Base-by-base conservation (phyloP, 2,888 invertebrate species). In the Sicus ferrugineus region DNA sequence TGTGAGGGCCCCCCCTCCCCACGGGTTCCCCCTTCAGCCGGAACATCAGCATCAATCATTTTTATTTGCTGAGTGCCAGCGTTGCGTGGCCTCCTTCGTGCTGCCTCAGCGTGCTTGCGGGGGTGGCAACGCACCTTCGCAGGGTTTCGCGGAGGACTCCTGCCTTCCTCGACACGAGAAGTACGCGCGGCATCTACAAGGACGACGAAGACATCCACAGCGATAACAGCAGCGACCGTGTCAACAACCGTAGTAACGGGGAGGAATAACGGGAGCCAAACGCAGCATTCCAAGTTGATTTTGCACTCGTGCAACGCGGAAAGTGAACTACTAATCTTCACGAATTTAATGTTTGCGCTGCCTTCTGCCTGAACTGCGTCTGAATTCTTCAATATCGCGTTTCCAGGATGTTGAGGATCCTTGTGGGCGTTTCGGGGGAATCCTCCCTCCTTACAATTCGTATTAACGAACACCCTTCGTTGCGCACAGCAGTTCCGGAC, bases 41-140 rank as follows among this genome's bases (percentile, higher is more conserved):
- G 67, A 74, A 75, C 78, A 79, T 79, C 79, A 80, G 77, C 80
- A 80, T 80, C 80, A 80, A 80, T 80, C 81, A 80, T 80, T 80
- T 80, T 80, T 80, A 80, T 80, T 80, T 79, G 80, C 80, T 76
- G 76, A 78, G 78, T 76, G 77, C 77, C 80, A 78, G 78, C 78
- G 80, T 56, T 78, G 77, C 31, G 42, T 52, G 59, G 38, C 46
- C 67, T 58, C 48, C 28, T 42, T 48, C 54, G 52, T 14, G 23
- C 66, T 56, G n/a, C 9, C 42, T 9, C 50, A 1, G 1, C 23
- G 50, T 23, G 19, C 3, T 9, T n/a, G 21, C 6, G 21, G 23
- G 14, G 34, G 30, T 58, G 63, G 28, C 30, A 52, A 16, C 5
- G 19, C 38, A 68, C 4, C 26, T 26, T 50, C n/a, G 14, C 42